Conservation (phyloP, 2,113 vertebrate species). For the Larimichthys crocea region DNA sequence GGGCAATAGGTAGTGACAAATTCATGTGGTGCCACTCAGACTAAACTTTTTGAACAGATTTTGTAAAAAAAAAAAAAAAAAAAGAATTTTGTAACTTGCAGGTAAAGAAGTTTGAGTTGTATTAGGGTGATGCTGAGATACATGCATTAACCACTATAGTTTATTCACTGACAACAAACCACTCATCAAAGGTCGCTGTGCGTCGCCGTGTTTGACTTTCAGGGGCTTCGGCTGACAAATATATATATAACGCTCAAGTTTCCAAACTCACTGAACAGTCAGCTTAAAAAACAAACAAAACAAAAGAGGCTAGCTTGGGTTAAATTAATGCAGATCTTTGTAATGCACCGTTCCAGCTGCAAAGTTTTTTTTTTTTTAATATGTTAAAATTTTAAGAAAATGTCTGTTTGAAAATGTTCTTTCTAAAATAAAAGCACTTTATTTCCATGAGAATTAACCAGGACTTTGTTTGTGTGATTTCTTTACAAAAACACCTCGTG, state of each 20-base stretch:
- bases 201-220: constrained; percentile 48
- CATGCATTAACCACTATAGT: constrained; percentile 70
- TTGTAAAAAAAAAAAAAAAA: constrained; percentile 1
- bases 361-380: constrained; percentile 53
- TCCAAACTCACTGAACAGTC: constrained; percentile 70
- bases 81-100: constrained; percentile 36
- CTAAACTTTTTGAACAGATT: constrained; percentile 43
- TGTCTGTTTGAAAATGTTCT: constrained; percentile 67
- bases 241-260: constrained; percentile 48
- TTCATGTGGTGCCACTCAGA: constrained; percentile 51
- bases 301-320: constrained; percentile 38
- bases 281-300: constrained; percentile 23
- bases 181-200: constrained; percentile 38
- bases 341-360: constrained; percentile 55
- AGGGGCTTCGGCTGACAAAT: constrained; percentile 51
- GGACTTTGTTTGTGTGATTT: constrained; percentile 1
- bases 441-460: constrained; percentile 69
- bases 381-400: constrained; percentile 65
- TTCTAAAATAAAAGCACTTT: constrained; percentile 88
- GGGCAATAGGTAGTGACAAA: constrained; percentile 10
- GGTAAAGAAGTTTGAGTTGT: constrained; percentile 14
- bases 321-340: constrained; percentile 62
- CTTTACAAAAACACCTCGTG: not conserved
- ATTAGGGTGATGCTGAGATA: constrained; percentile 44
- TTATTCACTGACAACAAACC: constrained; percentile 65